Percentiles rank a stretch among this genome's conserved stretches.
Conservation (phyloP, 2,113 vertebrate species). For the Salvator merianae region DNA sequence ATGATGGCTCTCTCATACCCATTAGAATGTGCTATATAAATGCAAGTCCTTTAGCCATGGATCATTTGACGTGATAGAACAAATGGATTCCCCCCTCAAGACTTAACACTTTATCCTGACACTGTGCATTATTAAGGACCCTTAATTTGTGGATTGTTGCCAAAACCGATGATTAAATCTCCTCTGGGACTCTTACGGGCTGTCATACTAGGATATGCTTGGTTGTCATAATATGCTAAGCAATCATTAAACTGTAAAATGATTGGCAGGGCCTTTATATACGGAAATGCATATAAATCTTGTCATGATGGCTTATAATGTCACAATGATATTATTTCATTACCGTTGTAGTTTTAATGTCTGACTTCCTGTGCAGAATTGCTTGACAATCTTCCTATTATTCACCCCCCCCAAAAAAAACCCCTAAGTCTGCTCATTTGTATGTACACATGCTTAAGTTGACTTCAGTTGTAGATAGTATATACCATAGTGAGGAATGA, state of each 20-base stretch:
- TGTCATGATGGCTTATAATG: background rate
- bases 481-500: too few species aligned
- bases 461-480: too few species aligned
- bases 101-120: constrained; percentile 41
- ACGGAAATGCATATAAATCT: background rate
- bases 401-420: background rate
- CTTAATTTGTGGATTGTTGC: constrained; percentile 48
- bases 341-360: background rate
- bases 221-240: background rate
- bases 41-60: constrained; percentile 44
- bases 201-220: background rate
- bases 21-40: constrained; percentile 43
- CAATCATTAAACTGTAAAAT: background rate
- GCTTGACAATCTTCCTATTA: background rate
- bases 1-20: constrained; percentile 39
- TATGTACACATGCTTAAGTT: too few species aligned
- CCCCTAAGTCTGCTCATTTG: too few species aligned
- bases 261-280: constrained; percentile 22
- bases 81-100: constrained; percentile 28
- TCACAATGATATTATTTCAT: background rate
- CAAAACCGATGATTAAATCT: constrained; percentile 50
- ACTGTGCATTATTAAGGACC: constrained; percentile 22
- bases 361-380: background rate
- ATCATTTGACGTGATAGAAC: constrained; percentile 52
- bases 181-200: constrained; percentile 36